A percentile compares a stretch with the other conserved stretches of the same genome.
Conservation (phyloP, 1,140 invertebrate genomes). For the Rhagoletis zephyria region DNA sequence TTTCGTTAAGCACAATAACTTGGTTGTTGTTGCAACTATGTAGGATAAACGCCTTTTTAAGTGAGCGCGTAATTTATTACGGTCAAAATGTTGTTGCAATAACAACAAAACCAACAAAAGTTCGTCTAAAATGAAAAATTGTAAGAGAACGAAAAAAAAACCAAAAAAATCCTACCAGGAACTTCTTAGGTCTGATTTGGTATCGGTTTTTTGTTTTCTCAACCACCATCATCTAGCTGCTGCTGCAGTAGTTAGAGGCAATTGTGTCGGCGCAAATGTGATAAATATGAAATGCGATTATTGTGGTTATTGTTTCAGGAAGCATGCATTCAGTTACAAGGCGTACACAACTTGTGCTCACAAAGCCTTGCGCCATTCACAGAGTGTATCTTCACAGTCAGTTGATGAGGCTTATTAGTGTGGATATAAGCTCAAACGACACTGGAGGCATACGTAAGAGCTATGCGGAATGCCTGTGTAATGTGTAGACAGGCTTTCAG, state of each 20-base stretch:
- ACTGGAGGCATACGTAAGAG: not conserved
- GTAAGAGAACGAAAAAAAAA: conserved; percentile 17
- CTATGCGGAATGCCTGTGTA: not conserved
- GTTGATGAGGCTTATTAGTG: conserved; percentile 45
- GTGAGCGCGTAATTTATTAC: conserved; percentile 48
- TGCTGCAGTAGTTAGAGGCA: not conserved
- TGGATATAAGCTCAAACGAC: not conserved
- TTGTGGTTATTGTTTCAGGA: conserved; percentile 57
- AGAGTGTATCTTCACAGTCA: not conserved
- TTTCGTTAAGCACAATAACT: not conserved
- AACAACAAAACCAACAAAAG: conserved; percentile 18
- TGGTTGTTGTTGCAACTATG: not conserved
- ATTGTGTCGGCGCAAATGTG: conserved; percentile 63
- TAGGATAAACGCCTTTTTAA: conserved; percentile 50
- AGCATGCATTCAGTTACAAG: not conserved
- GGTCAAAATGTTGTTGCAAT: conserved; percentile 43
- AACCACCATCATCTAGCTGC: not conserved
- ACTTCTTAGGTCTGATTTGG: not conserved
- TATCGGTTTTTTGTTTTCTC: not conserved
- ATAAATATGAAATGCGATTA: conserved; percentile 73
- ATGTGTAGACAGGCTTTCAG: not conserved
- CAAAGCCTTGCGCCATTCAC: not conserved
- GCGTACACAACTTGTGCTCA: not conserved
- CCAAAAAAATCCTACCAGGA: not conserved
- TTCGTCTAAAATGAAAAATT: not conserved